Percentiles rank a stretch among this genome's conserved stretches.
Conservation (phyloP, 2,797 vertebrate species). For the Protonibea diacanthus region DNA sequence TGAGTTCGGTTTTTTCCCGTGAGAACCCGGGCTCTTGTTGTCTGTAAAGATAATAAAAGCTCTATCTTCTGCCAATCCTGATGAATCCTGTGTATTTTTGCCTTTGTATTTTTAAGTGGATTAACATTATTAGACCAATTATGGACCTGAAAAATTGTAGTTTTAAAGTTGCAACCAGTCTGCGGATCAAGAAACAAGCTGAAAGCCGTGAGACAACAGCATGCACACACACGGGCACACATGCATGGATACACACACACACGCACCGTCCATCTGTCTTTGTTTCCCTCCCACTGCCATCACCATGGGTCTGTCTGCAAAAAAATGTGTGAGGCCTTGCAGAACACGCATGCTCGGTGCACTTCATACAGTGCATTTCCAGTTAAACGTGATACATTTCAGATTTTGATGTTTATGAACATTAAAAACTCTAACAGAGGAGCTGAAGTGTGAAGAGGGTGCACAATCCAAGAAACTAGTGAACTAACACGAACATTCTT, state of each 20-base stretch:
- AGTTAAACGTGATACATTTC: background rate
- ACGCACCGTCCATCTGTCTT: slow-evolving; percentile 68
- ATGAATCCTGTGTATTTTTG: too few relatives aligned
- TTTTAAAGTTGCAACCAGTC: too few relatives aligned
- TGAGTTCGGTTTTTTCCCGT: too few relatives aligned
- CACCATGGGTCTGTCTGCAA: slow-evolving; percentile 59
- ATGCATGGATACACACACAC: slow-evolving; percentile 11
- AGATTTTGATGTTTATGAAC: slow-evolving; percentile 13
- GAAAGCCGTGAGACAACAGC: too few relatives aligned
- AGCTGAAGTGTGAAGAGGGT: background rate
- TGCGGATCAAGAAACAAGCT: too few relatives aligned
- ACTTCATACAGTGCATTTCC: slow-evolving; percentile 23
- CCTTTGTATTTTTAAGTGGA: too few relatives aligned
- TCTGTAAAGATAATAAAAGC: too few relatives aligned
- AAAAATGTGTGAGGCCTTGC: slow-evolving; percentile 55
- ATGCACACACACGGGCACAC: slow-evolving; percentile 5
- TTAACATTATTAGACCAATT: too few relatives aligned
- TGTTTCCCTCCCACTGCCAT: slow-evolving; percentile 65
- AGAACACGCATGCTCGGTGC: slow-evolving; percentile 47
- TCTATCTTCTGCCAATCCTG: too few relatives aligned
- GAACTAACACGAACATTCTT: background rate
- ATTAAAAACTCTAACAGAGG: slow-evolving; percentile 3
- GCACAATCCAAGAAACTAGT: background rate
- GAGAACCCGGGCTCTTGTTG: too few relatives aligned
- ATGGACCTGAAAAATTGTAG: too few relatives aligned